Base-by-base conservation (phyloP, 2,888 invertebrate genomes). In the Erebia ligea region DNA sequence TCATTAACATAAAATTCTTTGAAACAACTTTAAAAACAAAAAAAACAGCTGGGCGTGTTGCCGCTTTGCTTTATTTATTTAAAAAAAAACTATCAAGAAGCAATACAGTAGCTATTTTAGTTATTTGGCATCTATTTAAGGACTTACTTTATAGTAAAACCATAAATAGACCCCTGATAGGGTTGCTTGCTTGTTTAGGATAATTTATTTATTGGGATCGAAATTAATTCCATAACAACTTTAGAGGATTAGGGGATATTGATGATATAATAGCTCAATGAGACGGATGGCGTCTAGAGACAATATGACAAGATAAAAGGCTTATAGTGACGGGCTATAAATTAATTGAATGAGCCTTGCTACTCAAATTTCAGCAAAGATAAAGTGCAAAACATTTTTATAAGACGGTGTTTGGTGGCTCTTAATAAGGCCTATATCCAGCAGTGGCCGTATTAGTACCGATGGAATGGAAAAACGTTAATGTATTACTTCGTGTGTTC, bases 171-270 rank as follows among this genome's bases (percentile, higher is more conserved):
- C 54, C 50, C n/a, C n/a, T 56, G 11, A 67, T 25, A 64, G 48
- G 45, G 59, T 69, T 58, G 21, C 64, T 72, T 67, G 50, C 63
- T 58, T 62, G n/a, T 54, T 54, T 54, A 19, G 63, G 63, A 34
- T 67, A 72, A 72, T 69, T 67, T 69, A 67, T 69, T 69, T 69
- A 48, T 67, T 48, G 59, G 62, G 67, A 59, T 72, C 54, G 34
- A 64, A 67, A 59, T 69, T 34, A 34, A 34, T 72, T 69, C 64
- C 40, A 69, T 48, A 69, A 67, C 48, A 69, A 67, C 58, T 64
- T 69, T 40, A 58, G 48, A 25, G 64, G 62, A 64, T 69, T 69
- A 25, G 48, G 68, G 40, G 70, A 68, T 73, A 73, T 68, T 69
- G 64, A 67, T 67, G 64, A 40, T 45, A 67, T 45, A 17, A 54